Conservation (phyloP, 2,888 invertebrate genomes). For the Xestia sexstrigata region DNA sequence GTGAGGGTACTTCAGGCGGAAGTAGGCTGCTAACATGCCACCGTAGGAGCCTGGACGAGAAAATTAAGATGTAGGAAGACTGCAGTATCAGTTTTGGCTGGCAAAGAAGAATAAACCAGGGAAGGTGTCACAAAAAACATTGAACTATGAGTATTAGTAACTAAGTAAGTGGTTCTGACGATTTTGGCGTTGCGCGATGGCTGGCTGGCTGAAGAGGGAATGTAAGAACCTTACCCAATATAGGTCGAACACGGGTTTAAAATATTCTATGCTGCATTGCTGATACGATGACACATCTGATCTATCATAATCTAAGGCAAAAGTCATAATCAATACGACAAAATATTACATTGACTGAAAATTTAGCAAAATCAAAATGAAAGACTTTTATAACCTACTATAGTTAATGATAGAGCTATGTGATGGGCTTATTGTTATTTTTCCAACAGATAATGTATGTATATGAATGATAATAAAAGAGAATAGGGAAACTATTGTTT, state of each 20-base stretch:
- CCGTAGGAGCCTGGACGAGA: constrained; percentile 96
- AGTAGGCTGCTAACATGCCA: constrained; percentile 99
- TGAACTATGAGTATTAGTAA: not conserved
- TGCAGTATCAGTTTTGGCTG: not conserved
- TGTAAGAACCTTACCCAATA: not conserved
- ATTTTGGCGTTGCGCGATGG: not conserved
- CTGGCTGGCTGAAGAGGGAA: not conserved
- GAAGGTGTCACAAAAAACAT: not conserved
- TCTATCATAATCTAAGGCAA: not conserved
- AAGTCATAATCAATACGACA: not conserved
- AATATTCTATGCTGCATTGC: not conserved
- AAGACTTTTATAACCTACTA: no score
- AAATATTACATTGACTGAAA: not conserved
- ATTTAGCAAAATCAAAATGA: not conserved
- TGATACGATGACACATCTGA: not conserved
- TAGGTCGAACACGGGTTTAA: not conserved
- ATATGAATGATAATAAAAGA: not conserved
- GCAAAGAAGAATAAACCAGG: not conserved
- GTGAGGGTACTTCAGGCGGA: constrained; percentile 98
- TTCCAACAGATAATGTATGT: not conserved
- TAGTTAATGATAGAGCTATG: no score
- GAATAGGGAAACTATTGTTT: not conserved
- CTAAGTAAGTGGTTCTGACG: not conserved
- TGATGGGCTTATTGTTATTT: not conserved
- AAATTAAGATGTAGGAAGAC: not conserved